Percentiles rank a stretch among this genome's conserved stretches.
Conservation (phyloP, 2,888 invertebrate genomes). For the Trichacis sp. region DNA sequence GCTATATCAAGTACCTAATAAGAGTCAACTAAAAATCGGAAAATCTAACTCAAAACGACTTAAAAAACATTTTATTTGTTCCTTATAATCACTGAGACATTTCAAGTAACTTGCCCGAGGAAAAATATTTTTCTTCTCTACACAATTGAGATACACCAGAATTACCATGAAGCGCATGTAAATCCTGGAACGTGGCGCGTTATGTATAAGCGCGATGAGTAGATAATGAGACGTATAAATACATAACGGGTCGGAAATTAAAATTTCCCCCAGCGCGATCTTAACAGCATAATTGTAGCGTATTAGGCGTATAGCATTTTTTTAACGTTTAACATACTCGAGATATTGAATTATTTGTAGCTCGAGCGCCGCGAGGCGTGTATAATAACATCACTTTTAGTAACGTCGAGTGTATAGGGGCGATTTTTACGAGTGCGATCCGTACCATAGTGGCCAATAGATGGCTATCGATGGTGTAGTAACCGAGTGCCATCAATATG, state of each 20-base stretch:
- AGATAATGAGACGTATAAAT: neutral
- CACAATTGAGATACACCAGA: neutral
- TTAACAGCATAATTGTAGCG: conserved; percentile 1
- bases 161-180: neutral
- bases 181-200: neutral
- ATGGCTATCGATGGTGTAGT: conserved; percentile 28
- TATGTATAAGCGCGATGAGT: neutral
- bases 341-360: conserved; percentile 4
- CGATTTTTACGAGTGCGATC: conserved; percentile 21
- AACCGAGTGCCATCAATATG: conserved; percentile 61
- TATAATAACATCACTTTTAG: conserved; percentile 20
- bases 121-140: no score
- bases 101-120: no score
- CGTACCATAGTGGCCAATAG: conserved; percentile 17
- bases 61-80: no score
- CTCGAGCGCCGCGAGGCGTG: neutral
- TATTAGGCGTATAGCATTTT: neutral
- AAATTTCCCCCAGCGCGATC: neutral
- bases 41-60: no score
- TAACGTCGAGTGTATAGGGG: conserved; percentile 11
- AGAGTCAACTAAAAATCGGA: no score
- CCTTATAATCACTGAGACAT: no score
- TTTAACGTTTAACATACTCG: neutral
- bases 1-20: no score
- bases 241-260: neutral